Percentiles rank a stretch among this genome's conserved stretches.
phyloP scores from a whole-genome alignment of 1,140 invertebrate genomes.

The Ooceraea biroi region DNA sequence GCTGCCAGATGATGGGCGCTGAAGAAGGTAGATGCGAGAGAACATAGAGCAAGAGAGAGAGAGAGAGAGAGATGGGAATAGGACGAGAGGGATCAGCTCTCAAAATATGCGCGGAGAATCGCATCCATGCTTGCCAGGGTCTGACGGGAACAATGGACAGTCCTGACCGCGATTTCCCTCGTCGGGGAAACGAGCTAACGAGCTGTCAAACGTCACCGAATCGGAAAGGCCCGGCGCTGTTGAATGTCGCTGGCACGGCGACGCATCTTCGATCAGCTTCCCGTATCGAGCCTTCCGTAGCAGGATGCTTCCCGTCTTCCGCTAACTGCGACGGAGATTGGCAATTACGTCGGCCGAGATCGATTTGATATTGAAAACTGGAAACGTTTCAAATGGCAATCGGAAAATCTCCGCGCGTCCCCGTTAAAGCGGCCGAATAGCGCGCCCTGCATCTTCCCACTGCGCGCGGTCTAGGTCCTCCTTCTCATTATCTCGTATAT shows the following conservation, averaged over 20 bases:
- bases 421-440: background rate
- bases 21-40: constrained; percentile 1
- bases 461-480: background rate
- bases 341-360: constrained; percentile 57
- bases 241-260: constrained; percentile 63
- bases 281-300: constrained; percentile 2
- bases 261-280: constrained; percentile 35
- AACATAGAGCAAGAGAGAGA: background rate
- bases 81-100: constrained; percentile 21
- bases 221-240: constrained; percentile 44
- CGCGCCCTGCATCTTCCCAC: no score
- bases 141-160: constrained; percentile 72
- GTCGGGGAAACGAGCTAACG: constrained; percentile 74
- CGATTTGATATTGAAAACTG: constrained; percentile 59
- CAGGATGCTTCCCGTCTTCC: constrained; percentile 53
- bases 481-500: constrained; percentile 10
- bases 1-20: constrained; percentile 1
- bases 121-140: constrained; percentile 24
- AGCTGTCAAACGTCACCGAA: constrained; percentile 77
- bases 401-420: constrained; percentile 10
- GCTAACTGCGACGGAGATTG: constrained; percentile 58
- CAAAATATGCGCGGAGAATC: constrained; percentile 71
- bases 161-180: constrained; percentile 65
- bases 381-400: constrained; percentile 60
- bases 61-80: constrained; percentile 7